Evolutionary conservation across 2,113 vertebrate genomes (phyloP).

Genomic region (Ia io): DNA sequence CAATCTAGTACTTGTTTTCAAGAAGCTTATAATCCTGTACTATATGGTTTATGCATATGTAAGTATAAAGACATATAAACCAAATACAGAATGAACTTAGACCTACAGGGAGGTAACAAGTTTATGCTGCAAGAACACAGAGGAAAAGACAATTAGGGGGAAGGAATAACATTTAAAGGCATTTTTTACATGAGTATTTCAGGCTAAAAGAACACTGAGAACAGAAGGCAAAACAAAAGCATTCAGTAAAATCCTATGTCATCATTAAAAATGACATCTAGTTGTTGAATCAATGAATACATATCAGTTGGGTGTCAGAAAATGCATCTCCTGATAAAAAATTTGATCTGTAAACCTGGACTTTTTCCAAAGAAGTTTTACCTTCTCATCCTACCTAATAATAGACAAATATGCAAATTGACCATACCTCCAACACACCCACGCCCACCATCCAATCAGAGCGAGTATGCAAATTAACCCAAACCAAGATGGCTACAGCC

Average conservation of each 20-base stretch:
- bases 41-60: background rate
- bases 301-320: background rate
- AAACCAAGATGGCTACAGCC: too few species aligned
- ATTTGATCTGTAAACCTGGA: background rate
- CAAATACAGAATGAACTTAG: background rate
- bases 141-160: background rate
- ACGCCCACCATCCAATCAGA: too few species aligned
- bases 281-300: background rate
- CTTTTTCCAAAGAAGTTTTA: conserved; percentile 14
- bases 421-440: too few species aligned
- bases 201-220: background rate
- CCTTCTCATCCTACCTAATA: too few species aligned
- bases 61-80: background rate
- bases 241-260: background rate
- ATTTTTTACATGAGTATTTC: background rate
- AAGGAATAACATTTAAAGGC: background rate
- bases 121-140: background rate
- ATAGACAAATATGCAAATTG: too few species aligned
- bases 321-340: background rate
- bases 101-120: background rate
- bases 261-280: background rate
- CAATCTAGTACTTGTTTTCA: background rate
- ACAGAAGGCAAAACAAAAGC: background rate
- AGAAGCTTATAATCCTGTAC: background rate
- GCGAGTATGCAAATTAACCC: too few species aligned